Evolutionary conservation across 2,888 invertebrate species (phyloP).

Genomic region (Pycnomerus fuliginosus): DNA sequence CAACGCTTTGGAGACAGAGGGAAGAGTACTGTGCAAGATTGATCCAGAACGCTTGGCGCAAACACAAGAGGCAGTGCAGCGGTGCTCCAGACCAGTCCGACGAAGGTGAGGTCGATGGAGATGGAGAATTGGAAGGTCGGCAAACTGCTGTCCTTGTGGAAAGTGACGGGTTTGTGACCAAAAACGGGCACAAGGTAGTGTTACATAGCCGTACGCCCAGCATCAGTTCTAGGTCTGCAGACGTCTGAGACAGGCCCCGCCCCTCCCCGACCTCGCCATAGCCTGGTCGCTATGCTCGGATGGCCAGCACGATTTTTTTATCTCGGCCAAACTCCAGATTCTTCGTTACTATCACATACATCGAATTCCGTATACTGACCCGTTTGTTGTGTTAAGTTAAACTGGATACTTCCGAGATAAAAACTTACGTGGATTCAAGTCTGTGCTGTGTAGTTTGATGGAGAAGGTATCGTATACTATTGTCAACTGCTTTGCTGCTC

Average conservation of each 20-base stretch:
- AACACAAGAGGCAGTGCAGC: conserved; percentile 72
- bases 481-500: conserved; percentile 44
- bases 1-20: conserved; percentile 92
- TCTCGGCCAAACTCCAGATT: conserved; percentile 1
- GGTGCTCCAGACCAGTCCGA: conserved; percentile 59
- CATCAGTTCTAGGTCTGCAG: conserved; percentile 78
- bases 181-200: conserved; percentile 88
- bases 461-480: conserved; percentile 50
- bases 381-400: conserved; percentile 28
- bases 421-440: conserved; percentile 41
- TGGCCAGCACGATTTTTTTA: conserved; percentile 24
- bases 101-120: conserved; percentile 54
- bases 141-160: conserved; percentile 86
- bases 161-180: conserved; percentile 78
- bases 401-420: conserved; percentile 45
- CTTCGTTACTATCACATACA: not conserved
- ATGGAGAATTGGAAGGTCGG: conserved; percentile 50
- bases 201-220: conserved; percentile 85
- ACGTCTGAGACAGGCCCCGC: conserved; percentile 80
- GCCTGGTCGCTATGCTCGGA: conserved; percentile 40
- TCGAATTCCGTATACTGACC: conserved; percentile 9
- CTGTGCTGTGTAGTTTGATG: conserved; percentile 54
- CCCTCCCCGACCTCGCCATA: conserved; percentile 60
- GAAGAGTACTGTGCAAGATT: conserved; percentile 95
- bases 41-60: conserved; percentile 94